A percentile compares a stretch with the other conserved stretches of the same genome.
Conservation (phyloP, 2,113 vertebrate genomes). For the Phaethon lepturus region DNA sequence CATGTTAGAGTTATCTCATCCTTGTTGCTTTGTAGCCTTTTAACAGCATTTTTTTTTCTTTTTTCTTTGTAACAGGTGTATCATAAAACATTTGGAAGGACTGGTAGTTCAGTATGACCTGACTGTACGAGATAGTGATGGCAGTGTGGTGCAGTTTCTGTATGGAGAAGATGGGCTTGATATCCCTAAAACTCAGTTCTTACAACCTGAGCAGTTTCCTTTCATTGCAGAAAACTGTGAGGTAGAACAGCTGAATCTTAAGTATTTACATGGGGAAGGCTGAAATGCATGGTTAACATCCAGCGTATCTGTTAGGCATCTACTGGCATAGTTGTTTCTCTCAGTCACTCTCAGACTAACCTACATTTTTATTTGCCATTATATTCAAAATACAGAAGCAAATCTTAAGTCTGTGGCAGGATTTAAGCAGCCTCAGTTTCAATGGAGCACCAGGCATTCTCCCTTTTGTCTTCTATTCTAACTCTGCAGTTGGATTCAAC, state of each 20-base stretch:
- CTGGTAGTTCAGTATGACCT: slow-evolving; percentile 96
- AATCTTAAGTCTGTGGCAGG: not conserved
- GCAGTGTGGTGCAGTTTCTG: slow-evolving; percentile 95
- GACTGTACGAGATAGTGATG: slow-evolving; percentile 93
- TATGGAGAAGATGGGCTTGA: slow-evolving; percentile 97
- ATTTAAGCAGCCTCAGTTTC: not conserved
- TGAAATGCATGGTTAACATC: not conserved
- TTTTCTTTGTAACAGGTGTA: slow-evolving; percentile 71
- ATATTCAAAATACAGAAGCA: not conserved
- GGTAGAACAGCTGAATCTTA: slow-evolving; percentile 69
- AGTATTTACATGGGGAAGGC: not conserved
- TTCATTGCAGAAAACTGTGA: slow-evolving; percentile 94
- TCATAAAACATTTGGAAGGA: slow-evolving; percentile 95
- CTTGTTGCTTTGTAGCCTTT: not conserved
- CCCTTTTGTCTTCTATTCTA: not conserved
- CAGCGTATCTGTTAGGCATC: not conserved
- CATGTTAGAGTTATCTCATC: not conserved
- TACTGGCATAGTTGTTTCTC: not conserved
- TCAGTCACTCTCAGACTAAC: not conserved
- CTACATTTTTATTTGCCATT: not conserved
- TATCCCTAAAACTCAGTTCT: slow-evolving; percentile 93
- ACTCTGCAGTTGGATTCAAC: not conserved
- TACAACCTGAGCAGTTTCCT: slow-evolving; percentile 88
- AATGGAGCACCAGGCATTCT: not conserved
- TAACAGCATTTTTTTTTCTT: not conserved